Conservation (phyloP, 2,113 vertebrate species). For the rabbit (Oryctolagus cuniculus) region mOryCun1.1 NC_091447.1:56863001-56863500, state of each 20-base stretch:
- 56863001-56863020: background rate
- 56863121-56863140: background rate
- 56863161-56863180: background rate
- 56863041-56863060: background rate
- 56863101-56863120: background rate
- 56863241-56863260: accelerated
- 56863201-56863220: background rate
- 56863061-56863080: background rate
- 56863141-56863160: background rate
- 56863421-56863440: no score
- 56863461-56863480: no score
- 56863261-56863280: accelerated
- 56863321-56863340: background rate
- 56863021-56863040: background rate
- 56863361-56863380: no score
- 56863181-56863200: background rate
- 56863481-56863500: no score
- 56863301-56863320: accelerated
- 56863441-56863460: no score
- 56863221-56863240: accelerated
- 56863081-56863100: background rate
- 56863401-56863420: no score
- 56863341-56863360: accelerated
- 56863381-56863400: background rate
- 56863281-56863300: background rate